Percentiles rank a stretch among this genome's conserved stretches.
phyloP scores from a whole-genome alignment of 2,888 invertebrate genomes.

The Rugalucina vietnamica region DNA sequence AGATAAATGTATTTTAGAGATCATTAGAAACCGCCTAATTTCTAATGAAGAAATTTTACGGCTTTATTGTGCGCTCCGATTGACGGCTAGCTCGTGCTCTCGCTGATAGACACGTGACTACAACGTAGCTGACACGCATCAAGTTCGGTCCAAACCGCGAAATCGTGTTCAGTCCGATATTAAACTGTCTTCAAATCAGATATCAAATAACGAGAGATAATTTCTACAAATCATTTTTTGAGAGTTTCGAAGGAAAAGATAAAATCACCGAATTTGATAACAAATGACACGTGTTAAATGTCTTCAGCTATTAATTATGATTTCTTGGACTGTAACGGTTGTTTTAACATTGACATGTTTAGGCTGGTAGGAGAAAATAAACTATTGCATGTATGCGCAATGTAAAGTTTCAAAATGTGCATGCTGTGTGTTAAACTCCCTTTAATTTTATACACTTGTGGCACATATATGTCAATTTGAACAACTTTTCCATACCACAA shows the following conservation, averaged over 20 bases:
- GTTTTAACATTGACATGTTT: too few species aligned
- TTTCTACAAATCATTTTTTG: constrained; percentile 13
- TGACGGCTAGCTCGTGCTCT: neutral
- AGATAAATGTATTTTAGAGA: neutral
- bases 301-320: constrained; percentile 38
- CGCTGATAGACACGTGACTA: constrained; percentile 3
- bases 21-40: neutral
- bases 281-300: constrained; percentile 36
- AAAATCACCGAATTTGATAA: constrained; percentile 43
- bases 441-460: too few species aligned
- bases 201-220: constrained; percentile 8
- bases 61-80: constrained; percentile 4
- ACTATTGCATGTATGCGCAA: too few species aligned
- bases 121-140: constrained; percentile 7
- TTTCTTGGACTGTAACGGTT: too few species aligned
- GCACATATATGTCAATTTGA: too few species aligned
- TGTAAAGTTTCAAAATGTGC: too few species aligned
- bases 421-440: too few species aligned
- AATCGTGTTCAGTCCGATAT: constrained; percentile 4
- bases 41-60: neutral
- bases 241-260: constrained; percentile 5
- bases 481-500: too few species aligned
- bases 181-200: constrained; percentile 14
- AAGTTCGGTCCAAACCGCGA: neutral
- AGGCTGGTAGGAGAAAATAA: too few species aligned